These are phyloP conservation scores for Dasypolia templi DNA, from an alignment of 2,888 invertebrate genomes.

Conservation along the genomic window DNA sequence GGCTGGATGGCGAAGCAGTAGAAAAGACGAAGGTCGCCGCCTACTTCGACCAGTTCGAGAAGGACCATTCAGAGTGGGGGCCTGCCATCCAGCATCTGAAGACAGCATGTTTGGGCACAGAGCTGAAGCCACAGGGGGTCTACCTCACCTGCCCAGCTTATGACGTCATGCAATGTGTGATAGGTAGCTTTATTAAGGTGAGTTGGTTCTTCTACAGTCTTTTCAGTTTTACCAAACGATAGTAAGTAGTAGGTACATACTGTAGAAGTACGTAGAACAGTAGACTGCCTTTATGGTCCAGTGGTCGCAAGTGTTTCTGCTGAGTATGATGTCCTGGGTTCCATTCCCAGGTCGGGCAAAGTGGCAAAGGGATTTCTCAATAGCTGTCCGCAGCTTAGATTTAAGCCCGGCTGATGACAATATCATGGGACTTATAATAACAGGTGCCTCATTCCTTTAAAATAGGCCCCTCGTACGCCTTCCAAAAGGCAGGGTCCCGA, in stretches of 20 bases:
- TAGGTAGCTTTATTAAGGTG: constrained; percentile 78
- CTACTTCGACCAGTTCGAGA: constrained; percentile 74
- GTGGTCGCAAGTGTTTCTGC: neutral
- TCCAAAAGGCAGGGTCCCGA: too few relatives aligned
- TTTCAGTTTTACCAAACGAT: neutral
- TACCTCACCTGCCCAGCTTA: constrained; percentile 79
- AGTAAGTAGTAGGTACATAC: neutral
- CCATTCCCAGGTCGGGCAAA: neutral
- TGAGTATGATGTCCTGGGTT: neutral
- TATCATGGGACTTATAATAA: too few relatives aligned
- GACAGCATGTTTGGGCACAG: constrained; percentile 70
- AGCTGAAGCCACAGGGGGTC: constrained; percentile 76
- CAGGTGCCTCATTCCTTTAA: too few relatives aligned
- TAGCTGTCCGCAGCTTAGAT: neutral
- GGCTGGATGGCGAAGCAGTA: constrained; percentile 72
- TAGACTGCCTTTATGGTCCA: neutral
- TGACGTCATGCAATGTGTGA: constrained; percentile 77
- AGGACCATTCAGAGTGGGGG: constrained; percentile 76
- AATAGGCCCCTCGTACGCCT: too few relatives aligned
- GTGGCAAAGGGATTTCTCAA: neutral
- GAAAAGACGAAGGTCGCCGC: constrained; percentile 72
- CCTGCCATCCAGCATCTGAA: constrained; percentile 74
- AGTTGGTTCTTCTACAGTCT: constrained; percentile 11
- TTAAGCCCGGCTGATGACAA: too few relatives aligned
- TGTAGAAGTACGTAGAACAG: neutral